Evolutionary conservation across 2,113 vertebrate species (phyloP).

Genomic region (Protomyctophum bolini): DNA sequence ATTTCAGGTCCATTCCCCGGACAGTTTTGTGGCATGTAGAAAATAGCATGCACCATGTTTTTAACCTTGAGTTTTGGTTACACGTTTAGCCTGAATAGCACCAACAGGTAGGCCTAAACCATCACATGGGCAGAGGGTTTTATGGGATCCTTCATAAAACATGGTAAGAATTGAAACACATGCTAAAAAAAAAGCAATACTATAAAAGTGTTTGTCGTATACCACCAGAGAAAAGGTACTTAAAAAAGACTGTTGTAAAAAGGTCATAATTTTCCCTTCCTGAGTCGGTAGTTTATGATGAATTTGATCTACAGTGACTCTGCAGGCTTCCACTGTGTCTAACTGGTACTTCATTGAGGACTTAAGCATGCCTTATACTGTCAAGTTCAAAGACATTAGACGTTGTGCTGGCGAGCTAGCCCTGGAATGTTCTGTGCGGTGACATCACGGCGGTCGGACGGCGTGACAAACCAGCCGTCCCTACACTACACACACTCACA

Average conservation of each 20-base stretch:
- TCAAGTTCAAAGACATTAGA: slow-evolving; percentile 21
- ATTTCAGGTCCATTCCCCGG: no score
- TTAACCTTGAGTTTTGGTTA: slow-evolving; percentile 13
- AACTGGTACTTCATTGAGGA: slow-evolving; percentile 35
- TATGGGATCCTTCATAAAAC: slow-evolving; percentile 28
- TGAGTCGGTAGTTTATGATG: slow-evolving; percentile 54
- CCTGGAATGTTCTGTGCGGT: slow-evolving; percentile 63
- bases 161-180: slow-evolving; percentile 39
- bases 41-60: no score
- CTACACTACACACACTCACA: neutral
- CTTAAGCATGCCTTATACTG: slow-evolving; percentile 1
- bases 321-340: neutral
- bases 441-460: neutral
- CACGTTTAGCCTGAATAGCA: slow-evolving; percentile 42
- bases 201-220: slow-evolving; percentile 48
- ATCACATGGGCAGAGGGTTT: slow-evolving; percentile 34
- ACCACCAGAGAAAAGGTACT: slow-evolving; percentile 26
- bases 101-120: slow-evolving; percentile 30
- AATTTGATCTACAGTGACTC: neutral
- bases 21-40: no score
- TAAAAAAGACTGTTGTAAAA: slow-evolving; percentile 52
- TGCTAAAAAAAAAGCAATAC: slow-evolving; percentile 18
- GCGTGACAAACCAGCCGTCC: neutral
- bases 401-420: slow-evolving; percentile 57
- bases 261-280: slow-evolving; percentile 60